Percentiles rank a stretch among this genome's conserved stretches.
phyloP scores from a whole-genome alignment of 2,888 invertebrate genomes.

The Bombyx huttoni region DNA sequence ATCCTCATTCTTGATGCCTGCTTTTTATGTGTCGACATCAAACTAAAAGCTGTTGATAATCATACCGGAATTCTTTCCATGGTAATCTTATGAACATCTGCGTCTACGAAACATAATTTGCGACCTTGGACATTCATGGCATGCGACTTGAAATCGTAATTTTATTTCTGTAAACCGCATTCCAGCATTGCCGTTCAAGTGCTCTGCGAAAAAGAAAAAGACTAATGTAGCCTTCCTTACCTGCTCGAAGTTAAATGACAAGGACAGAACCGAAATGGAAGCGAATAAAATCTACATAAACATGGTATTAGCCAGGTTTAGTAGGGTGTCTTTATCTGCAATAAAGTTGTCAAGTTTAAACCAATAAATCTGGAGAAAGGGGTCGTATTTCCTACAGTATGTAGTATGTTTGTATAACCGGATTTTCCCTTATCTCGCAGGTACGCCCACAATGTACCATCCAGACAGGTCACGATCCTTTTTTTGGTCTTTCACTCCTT shows the following conservation, averaged over 20 bases:
- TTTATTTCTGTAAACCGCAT: not conserved
- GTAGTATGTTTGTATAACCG: conserved; percentile 4
- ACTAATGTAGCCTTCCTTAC: not conserved
- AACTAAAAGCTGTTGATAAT: not conserved
- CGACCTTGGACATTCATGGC: not conserved
- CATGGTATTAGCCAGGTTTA: not conserved
- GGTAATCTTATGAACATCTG: not conserved
- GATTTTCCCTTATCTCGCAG: conserved; percentile 17
- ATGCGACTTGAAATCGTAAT: not conserved
- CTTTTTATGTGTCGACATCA: too few relatives aligned
- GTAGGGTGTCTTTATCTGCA: not conserved
- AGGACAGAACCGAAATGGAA: not conserved
- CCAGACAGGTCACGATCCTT: conserved; percentile 14
- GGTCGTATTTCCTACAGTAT: conserved; percentile 4
- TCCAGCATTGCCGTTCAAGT: not conserved
- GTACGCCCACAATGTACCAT: conserved; percentile 18
- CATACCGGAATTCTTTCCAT: not conserved
- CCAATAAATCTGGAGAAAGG: conserved; percentile 3
- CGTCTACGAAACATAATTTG: not conserved
- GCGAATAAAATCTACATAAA: not conserved
- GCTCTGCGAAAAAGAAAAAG: not conserved
- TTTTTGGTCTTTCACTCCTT: conserved; percentile 8
- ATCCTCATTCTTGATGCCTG: too few relatives aligned
- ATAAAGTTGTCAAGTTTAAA: conserved; percentile 3
- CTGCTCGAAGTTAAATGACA: not conserved